These are phyloP conservation scores for rat (Rattus norvegicus) DNA, from an alignment of 2,113 vertebrate species.

Conservation along the genomic window DNA sequence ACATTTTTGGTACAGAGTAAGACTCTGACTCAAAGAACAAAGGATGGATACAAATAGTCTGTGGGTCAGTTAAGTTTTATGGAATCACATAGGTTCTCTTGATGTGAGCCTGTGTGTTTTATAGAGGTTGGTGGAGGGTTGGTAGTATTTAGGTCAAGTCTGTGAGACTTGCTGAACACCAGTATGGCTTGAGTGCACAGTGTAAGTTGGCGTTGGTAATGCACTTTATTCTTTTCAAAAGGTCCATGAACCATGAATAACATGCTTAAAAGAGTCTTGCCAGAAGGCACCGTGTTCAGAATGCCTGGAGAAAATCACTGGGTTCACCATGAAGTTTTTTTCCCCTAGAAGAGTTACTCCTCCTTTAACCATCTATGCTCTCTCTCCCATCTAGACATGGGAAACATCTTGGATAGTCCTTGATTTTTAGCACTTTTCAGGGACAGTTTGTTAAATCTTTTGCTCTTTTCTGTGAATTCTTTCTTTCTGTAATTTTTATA, in stretches of 20 bases:
- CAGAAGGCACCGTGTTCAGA: slow-evolving; percentile 39
- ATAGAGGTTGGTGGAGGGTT: not conserved
- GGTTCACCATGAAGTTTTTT: slow-evolving; percentile 31
- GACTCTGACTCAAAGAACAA: not conserved
- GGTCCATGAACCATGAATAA: slow-evolving; percentile 59
- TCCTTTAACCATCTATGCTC: not conserved
- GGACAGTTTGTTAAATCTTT: slow-evolving; percentile 18
- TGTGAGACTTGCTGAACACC: slow-evolving; percentile 31
- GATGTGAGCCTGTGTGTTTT: slow-evolving; percentile 39
- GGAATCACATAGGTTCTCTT: not conserved
- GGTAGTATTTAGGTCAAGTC: slow-evolving; percentile 31
- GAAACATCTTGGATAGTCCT: not conserved
- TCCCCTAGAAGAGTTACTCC: not conserved
- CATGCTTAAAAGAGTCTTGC: slow-evolving; percentile 13
- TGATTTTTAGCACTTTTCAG: slow-evolving; percentile 23
- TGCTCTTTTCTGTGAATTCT: not conserved
- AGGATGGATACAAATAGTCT: not conserved
- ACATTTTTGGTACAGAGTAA: not conserved
- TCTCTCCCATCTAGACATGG: not conserved
- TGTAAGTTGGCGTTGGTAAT: slow-evolving; percentile 27
- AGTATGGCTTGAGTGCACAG: not conserved
- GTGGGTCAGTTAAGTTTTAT: slow-evolving; percentile 7
- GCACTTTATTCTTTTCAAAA: slow-evolving; percentile 61
- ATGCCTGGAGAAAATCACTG: slow-evolving; percentile 45
- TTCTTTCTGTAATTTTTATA: slow-evolving; percentile 27